phyloP scores from a whole-genome alignment of 2,888 invertebrate species.

The Anagyrus pseudococci region DNA sequence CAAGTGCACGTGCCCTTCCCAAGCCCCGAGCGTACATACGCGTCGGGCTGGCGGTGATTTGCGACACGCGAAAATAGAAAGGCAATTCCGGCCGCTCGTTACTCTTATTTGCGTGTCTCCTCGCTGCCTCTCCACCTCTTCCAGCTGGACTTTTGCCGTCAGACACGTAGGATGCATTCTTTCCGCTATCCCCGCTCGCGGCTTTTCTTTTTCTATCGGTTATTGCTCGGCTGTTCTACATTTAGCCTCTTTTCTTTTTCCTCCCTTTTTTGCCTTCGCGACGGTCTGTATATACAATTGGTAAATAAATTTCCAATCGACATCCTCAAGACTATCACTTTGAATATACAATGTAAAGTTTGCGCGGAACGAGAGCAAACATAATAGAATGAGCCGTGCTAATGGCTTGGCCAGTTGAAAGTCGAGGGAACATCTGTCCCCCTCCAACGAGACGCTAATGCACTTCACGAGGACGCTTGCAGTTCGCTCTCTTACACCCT shows the following conservation, averaged over 20 bases:
- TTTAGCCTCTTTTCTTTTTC: not conserved
- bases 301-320: too few relatives aligned
- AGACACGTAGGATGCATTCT: conserved; percentile 25
- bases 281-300: too few relatives aligned
- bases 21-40: not conserved
- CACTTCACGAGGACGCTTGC: too few relatives aligned
- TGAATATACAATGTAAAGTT: too few relatives aligned
- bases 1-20: conserved; percentile 22
- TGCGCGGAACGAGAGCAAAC: too few relatives aligned
- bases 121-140: not conserved
- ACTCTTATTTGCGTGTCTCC: conserved; percentile 21
- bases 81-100: conserved; percentile 25
- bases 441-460: too few relatives aligned
- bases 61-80: conserved; percentile 36
- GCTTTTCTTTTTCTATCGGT: not conserved
- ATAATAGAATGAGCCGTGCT: too few relatives aligned
- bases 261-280: not conserved
- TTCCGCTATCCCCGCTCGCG: not conserved
- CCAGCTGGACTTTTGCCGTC: too few relatives aligned
- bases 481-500: too few relatives aligned
- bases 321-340: too few relatives aligned
- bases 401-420: too few relatives aligned
- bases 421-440: too few relatives aligned
- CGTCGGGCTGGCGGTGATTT: conserved; percentile 24
- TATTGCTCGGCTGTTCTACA: not conserved